Conservation (phyloP, 2,888 invertebrate species). For the Xanthia togata region DNA sequence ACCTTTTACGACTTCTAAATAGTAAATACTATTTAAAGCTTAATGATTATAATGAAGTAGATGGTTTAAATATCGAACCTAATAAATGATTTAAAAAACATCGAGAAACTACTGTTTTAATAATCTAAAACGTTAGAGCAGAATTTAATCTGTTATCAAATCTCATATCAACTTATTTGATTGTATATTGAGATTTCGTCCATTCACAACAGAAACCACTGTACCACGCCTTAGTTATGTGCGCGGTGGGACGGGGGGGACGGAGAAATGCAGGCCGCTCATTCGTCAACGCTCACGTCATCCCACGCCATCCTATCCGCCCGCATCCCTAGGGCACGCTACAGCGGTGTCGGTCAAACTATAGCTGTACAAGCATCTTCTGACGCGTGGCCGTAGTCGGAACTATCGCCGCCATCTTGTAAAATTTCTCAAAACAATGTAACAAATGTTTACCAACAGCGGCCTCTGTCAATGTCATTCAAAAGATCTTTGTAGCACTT, state of each 20-base stretch:
- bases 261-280: too few relatives aligned
- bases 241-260: too few relatives aligned
- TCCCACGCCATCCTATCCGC: too few relatives aligned
- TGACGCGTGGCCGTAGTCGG: background rate
- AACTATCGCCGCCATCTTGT: background rate
- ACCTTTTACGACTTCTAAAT: slow-evolving; percentile 5
- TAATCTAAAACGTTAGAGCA: background rate
- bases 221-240: too few relatives aligned
- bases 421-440: background rate
- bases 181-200: background rate
- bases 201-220: background rate
- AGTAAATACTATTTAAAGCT: slow-evolving; percentile 21
- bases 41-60: background rate
- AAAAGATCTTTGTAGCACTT: background rate
- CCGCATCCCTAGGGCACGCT: too few relatives aligned
- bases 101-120: slow-evolving; percentile 1
- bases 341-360: too few relatives aligned
- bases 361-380: background rate
- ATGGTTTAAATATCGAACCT: background rate
- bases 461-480: background rate
- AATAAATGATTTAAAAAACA: slow-evolving; percentile 3
- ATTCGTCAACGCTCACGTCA: too few relatives aligned
- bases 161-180: background rate
- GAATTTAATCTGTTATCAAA: background rate
- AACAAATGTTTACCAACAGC: too few relatives aligned